These are phyloP conservation scores for Chionis minor DNA, from an alignment of 2,113 vertebrate genomes.

Conservation along the genomic window DNA sequence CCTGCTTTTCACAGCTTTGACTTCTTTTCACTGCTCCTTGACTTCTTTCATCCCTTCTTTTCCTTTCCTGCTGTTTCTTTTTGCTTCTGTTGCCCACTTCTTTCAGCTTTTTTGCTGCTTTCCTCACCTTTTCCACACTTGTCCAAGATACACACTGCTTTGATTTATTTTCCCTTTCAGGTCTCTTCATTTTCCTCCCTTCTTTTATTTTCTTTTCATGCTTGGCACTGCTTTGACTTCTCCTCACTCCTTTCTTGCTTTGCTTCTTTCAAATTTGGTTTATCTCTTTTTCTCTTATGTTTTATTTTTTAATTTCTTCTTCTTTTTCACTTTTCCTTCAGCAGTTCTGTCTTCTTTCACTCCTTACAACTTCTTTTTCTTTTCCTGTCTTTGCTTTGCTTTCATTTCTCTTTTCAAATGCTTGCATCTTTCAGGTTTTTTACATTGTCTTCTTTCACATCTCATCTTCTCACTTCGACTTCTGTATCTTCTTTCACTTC, in stretches of 20 bases:
- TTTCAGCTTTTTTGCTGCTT: background rate
- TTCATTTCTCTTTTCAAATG: background rate
- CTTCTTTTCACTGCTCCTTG: background rate
- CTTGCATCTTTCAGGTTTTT: background rate
- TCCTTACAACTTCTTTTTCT: background rate
- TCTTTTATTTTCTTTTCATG: background rate
- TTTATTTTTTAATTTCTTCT: background rate
- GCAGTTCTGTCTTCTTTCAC: background rate
- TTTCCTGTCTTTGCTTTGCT: background rate
- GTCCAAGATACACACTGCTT: background rate
- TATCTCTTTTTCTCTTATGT: background rate
- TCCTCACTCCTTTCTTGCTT: background rate
- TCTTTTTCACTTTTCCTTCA: background rate
- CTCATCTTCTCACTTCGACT: background rate
- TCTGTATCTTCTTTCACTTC: background rate
- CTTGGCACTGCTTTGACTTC: background rate
- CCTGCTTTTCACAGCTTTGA: background rate
- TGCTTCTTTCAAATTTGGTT: background rate
- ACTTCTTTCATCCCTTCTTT: background rate
- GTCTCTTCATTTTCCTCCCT: background rate
- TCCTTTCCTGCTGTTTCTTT: background rate
- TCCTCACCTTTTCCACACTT: background rate
- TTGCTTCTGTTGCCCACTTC: background rate
- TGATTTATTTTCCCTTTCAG: background rate
- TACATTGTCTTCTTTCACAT: background rate